These are phyloP conservation scores for Luperina testacea DNA, from an alignment of 2,888 invertebrate genomes.

Conservation along the genomic window DNA sequence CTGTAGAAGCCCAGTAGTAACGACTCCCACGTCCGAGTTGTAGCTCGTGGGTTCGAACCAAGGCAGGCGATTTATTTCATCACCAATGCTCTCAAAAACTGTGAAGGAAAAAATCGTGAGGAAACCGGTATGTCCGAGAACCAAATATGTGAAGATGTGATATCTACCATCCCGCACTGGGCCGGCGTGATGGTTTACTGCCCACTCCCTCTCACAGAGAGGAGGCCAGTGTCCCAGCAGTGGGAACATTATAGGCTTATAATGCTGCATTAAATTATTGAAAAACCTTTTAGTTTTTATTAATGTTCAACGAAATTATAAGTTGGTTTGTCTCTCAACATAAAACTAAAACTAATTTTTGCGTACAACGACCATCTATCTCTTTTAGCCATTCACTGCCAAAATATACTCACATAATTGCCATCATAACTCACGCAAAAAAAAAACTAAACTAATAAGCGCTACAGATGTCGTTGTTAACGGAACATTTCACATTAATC, in stretches of 20 bases:
- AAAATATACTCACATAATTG: slow-evolving; percentile 41
- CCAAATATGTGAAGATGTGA: not conserved
- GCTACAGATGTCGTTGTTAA: slow-evolving; percentile 57
- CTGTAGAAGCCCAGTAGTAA: no score
- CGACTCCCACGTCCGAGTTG: no score
- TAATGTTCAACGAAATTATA: not conserved
- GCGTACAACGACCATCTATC: slow-evolving; percentile 5
- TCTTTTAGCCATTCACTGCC: slow-evolving; percentile 24
- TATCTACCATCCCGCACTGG: not conserved
- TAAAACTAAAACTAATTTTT: not conserved
- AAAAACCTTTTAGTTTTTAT: not conserved
- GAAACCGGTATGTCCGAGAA: not conserved
- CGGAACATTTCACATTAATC: slow-evolving; percentile 60
- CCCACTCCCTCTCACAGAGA: not conserved
- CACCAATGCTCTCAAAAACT: not conserved
- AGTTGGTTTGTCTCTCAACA: not conserved
- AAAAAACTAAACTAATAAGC: slow-evolving; percentile 62
- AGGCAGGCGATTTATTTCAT: not conserved
- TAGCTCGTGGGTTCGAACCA: not conserved
- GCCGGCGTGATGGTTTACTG: not conserved
- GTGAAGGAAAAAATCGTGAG: not conserved
- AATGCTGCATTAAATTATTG: not conserved
- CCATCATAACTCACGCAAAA: slow-evolving; percentile 49
- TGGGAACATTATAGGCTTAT: not conserved
- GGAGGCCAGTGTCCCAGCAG: not conserved